A percentile compares a stretch with the other conserved stretches of the same genome.
Evolutionary conservation across 1,140 invertebrate species (phyloP).

Genomic region (Eurosta solidaginis): DNA sequence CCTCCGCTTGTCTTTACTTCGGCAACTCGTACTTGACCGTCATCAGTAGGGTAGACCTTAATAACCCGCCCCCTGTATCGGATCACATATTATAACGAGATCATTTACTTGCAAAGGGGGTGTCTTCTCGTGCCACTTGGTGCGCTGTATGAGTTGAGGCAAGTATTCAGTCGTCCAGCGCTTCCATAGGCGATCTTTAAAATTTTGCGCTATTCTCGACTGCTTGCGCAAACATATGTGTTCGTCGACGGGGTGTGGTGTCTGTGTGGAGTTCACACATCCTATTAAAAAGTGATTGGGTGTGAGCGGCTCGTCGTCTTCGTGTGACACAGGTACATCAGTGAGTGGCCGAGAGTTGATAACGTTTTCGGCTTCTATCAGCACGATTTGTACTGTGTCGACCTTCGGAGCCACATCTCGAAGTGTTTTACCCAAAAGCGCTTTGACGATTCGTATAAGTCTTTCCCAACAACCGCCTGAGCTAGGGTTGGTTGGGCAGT

Average conservation of each 20-base stretch:
- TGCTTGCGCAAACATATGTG: no score
- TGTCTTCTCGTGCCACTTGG: constrained; percentile 15
- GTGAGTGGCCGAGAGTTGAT: background rate
- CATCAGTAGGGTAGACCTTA: background rate
- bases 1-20: background rate
- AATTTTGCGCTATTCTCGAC: background rate
- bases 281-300: no score
- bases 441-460: constrained; percentile 31
- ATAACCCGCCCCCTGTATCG: background rate
- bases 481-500: constrained; percentile 44
- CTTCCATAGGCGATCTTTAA: constrained; percentile 21
- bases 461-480: constrained; percentile 41
- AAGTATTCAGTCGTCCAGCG: constrained; percentile 35
- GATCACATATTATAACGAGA: constrained; percentile 34
- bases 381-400: background rate
- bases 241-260: no score
- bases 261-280: no score
- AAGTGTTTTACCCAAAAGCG: background rate
- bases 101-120: background rate
- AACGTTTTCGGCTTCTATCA: constrained; percentile 26
- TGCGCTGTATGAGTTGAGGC: constrained; percentile 1
- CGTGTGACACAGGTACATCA: background rate
- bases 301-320: no score
- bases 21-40: background rate
- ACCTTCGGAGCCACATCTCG: no score